phyloP scores from a whole-genome alignment of 2,888 invertebrate genomes.

The Meghimatium bilineatum region DNA sequence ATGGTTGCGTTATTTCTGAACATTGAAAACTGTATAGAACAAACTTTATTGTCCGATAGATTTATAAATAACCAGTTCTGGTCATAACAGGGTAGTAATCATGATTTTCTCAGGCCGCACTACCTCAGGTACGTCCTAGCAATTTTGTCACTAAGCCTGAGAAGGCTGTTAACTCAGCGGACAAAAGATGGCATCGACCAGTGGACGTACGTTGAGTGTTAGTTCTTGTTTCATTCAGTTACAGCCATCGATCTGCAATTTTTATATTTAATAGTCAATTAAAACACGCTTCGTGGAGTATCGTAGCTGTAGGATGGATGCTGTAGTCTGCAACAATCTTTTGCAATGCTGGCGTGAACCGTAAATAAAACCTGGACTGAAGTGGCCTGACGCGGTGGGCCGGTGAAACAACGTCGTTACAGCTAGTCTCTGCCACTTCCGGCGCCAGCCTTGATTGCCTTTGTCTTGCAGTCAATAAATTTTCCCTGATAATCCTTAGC shows the following conservation, averaged over 20 bases:
- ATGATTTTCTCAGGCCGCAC: neutral
- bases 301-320: neutral
- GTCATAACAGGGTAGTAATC: neutral
- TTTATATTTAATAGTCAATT: constrained; percentile 43
- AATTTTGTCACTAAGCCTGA: neutral
- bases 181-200: constrained; percentile 16
- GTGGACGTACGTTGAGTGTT: constrained; percentile 22
- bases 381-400: constrained; percentile 15
- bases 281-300: constrained; percentile 26
- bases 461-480: constrained; percentile 51
- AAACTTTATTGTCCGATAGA: too few relatives aligned
- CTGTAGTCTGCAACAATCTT: constrained; percentile 3
- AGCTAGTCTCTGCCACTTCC: constrained; percentile 45
- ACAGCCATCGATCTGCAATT: constrained; percentile 27
- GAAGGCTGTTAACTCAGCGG: neutral
- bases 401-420: constrained; percentile 38
- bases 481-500: constrained; percentile 43
- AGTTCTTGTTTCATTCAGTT: constrained; percentile 26
- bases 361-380: constrained; percentile 26
- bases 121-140: neutral
- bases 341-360: neutral
- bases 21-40: too few relatives aligned
- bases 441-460: constrained; percentile 38
- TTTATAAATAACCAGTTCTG: neutral
- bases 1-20: too few relatives aligned